Evolutionary conservation across 2,888 invertebrate species (phyloP).

Genomic region (Rhingia rostrata): DNA sequence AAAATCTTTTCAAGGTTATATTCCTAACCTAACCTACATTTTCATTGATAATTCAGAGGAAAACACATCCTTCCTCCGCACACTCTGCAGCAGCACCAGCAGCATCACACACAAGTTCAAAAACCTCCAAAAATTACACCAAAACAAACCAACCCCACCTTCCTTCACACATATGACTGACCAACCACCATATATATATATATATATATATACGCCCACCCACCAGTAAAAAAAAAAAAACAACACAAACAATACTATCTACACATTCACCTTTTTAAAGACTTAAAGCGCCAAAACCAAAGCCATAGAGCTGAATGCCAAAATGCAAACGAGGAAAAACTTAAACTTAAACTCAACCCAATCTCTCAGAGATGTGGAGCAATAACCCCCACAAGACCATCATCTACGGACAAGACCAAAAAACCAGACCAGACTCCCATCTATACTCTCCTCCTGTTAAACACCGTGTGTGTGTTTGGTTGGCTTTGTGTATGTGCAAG

Average conservation of each 20-base stretch:
- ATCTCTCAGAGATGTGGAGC: constrained; percentile 57
- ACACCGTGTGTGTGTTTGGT: too few relatives aligned
- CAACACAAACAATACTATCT: constrained; percentile 4
- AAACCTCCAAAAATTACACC: constrained; percentile 3
- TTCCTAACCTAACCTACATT: constrained; percentile 2
- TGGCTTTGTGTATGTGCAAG: constrained; percentile 26
- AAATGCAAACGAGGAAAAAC: constrained; percentile 25
- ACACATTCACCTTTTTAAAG: constrained; percentile 36
- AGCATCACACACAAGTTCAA: background rate
- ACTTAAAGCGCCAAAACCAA: constrained; percentile 26
- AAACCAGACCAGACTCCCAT: constrained; percentile 47
- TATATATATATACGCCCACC: too few relatives aligned
- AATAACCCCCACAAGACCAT: constrained; percentile 55
- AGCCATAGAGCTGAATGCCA: background rate
- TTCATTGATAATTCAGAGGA: constrained; percentile 6
- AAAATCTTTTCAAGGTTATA: constrained; percentile 2
- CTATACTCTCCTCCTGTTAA: constrained; percentile 38
- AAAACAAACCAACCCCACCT: constrained; percentile 13
- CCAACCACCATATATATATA: background rate
- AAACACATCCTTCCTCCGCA: too few relatives aligned
- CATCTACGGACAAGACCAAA: constrained; percentile 32
- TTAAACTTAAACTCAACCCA: constrained; percentile 63
- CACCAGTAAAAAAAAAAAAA: too few relatives aligned
- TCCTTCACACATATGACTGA: constrained; percentile 3
- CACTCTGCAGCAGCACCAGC: too few relatives aligned